Evolutionary conservation across 2,797 vertebrate species (phyloP).

Genomic region (Tachyglossus aculeatus): DNA sequence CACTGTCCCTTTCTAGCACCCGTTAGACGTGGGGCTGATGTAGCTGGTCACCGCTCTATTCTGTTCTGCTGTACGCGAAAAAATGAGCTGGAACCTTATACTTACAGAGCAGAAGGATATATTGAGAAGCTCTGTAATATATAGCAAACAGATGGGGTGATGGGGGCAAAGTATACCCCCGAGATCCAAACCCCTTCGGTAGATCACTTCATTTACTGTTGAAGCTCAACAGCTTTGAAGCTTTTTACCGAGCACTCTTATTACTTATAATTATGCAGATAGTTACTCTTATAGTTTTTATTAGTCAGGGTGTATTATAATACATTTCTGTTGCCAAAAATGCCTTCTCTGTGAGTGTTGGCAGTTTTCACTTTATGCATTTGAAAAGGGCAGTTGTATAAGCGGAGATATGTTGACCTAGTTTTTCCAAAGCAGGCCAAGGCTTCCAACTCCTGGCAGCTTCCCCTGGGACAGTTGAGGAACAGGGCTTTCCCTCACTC

Average conservation of each 20-base stretch:
- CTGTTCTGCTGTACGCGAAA: neutral
- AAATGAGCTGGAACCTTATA: neutral
- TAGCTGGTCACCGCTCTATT: neutral
- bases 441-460: neutral
- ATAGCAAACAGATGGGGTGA: slow-evolving; percentile 10
- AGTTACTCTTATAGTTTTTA: slow-evolving; percentile 8
- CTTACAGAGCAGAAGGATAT: slow-evolving; percentile 18
- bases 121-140: slow-evolving; percentile 15
- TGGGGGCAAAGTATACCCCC: slow-evolving; percentile 5
- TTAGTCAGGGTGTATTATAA: neutral
- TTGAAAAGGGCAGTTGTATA: neutral
- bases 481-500: neutral
- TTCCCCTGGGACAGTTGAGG: neutral
- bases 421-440: slow-evolving; percentile 11
- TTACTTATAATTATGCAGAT: slow-evolving; percentile 6
- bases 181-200: slow-evolving; percentile 5
- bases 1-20: neutral
- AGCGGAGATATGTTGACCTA: neutral
- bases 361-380: slow-evolving; percentile 17
- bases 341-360: neutral
- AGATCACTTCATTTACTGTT: slow-evolving; percentile 10
- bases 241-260: slow-evolving; percentile 18
- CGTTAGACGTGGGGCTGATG: neutral
- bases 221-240: slow-evolving; percentile 27
- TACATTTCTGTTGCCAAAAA: slow-evolving; percentile 18